phyloP scores from a whole-genome alignment of 1,140 invertebrate genomes.

The Leptoteleia sp. region DNA sequence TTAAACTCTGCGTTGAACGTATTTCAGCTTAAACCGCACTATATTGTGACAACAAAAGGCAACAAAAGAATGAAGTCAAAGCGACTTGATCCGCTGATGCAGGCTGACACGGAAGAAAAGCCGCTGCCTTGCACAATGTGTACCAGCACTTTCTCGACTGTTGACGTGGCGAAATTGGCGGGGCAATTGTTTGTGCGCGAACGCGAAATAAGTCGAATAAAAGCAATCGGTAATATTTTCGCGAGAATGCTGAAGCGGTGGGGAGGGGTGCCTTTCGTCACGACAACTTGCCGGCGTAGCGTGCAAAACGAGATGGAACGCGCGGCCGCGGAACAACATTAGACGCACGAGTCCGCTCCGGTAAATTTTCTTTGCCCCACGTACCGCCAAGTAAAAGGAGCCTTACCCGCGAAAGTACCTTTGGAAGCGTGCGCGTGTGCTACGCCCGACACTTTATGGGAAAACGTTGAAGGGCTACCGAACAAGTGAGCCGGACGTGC shows the following conservation, averaged over 20 bases:
- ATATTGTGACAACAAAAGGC: neutral
- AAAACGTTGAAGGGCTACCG: slow-evolving; percentile 72
- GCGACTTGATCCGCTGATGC: slow-evolving; percentile 9
- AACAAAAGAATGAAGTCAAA: slow-evolving; percentile 13
- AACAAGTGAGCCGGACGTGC: slow-evolving; percentile 67
- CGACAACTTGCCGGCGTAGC: slow-evolving; percentile 61
- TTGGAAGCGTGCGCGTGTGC: slow-evolving; percentile 61
- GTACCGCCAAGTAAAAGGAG: too few species aligned
- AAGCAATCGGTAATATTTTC: too few species aligned
- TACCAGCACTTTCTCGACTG: neutral
- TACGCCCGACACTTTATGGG: slow-evolving; percentile 70
- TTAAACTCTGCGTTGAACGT: neutral
- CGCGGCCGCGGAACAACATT: too few species aligned
- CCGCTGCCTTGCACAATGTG: slow-evolving; percentile 11
- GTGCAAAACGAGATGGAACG: too few species aligned
- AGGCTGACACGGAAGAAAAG: slow-evolving; percentile 15
- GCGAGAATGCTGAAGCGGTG: slow-evolving; percentile 13
- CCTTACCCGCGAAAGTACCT: too few species aligned
- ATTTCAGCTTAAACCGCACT: neutral
- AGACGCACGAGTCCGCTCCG: too few species aligned
- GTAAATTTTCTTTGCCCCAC: slow-evolving; percentile 22
- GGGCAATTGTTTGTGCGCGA: neutral
- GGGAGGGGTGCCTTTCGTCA: slow-evolving; percentile 43
- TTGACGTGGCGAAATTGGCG: neutral
- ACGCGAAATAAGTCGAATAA: neutral